Percentiles rank a stretch among this genome's conserved stretches.
Evolutionary conservation across 1,140 invertebrate genomes (phyloP).

Genomic region (Drosophila simulans): DNA sequence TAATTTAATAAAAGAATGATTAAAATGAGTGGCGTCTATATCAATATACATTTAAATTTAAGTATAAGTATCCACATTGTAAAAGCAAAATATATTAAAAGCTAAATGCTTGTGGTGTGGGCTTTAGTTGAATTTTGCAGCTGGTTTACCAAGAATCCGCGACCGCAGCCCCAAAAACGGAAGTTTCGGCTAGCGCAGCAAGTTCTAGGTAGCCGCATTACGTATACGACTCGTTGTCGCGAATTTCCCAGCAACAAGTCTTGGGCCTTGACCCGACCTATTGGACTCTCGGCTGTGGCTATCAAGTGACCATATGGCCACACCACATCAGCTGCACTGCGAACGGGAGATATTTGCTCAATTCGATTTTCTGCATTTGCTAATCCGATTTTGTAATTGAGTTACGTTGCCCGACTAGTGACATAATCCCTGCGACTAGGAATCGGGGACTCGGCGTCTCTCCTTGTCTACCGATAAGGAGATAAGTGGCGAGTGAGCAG

Average conservation of each 20-base stretch:
- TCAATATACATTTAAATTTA: no score
- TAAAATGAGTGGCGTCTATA: no score
- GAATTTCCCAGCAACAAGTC: conserved; percentile 29
- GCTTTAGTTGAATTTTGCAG: neutral
- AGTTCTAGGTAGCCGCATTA: conserved; percentile 25
- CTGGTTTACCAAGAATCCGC: neutral
- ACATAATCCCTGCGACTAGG: conserved; percentile 53
- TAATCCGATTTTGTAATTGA: conserved; percentile 74
- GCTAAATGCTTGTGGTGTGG: neutral
- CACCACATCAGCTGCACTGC: conserved; percentile 22
- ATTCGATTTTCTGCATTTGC: conserved; percentile 46
- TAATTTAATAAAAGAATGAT: no score
- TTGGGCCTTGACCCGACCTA: conserved; percentile 44
- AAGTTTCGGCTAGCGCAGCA: neutral
- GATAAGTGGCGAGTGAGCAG: conserved; percentile 30
- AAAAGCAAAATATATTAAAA: no score
- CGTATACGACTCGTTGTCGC: conserved; percentile 30
- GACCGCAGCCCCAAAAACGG: conserved; percentile 1
- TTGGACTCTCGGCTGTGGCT: conserved; percentile 26
- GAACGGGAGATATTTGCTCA: conserved; percentile 26
- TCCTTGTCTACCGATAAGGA: conserved; percentile 36
- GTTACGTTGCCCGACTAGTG: conserved; percentile 56
- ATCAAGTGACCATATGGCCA: conserved; percentile 36
- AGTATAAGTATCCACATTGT: neutral
- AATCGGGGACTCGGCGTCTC: conserved; percentile 3